phyloP scores from a whole-genome alignment of 2,797 vertebrate genomes.

The Falco novaeseelandiae region DNA sequence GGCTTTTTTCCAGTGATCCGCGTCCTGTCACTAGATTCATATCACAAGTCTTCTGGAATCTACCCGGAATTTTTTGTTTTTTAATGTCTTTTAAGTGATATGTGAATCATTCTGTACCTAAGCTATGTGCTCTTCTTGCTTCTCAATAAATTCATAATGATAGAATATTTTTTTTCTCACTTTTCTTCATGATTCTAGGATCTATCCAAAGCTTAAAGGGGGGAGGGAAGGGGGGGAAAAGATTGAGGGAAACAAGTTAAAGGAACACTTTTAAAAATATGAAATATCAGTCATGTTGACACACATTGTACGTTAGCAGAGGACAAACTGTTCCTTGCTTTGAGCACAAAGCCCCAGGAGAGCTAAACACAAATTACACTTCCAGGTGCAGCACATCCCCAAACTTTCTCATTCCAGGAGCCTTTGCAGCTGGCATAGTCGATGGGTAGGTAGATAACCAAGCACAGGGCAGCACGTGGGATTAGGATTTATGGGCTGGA shows the following conservation, averaged over 20 bases:
- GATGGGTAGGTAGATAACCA: neutral
- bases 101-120: neutral
- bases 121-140: neutral
- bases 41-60: neutral
- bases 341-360: neutral
- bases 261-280: neutral
- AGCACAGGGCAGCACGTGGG: neutral
- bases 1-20: neutral
- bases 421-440: neutral
- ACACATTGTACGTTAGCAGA: neutral
- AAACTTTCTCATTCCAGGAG: neutral
- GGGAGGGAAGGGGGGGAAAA: neutral
- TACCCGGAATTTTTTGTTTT: neutral
- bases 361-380: neutral
- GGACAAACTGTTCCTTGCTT: neutral
- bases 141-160: conserved; percentile 45
- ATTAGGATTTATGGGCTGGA: neutral
- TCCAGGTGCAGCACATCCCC: neutral
- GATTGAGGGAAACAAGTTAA: neutral
- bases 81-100: neutral
- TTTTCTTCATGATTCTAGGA: neutral
- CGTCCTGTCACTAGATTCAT: neutral
- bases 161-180: neutral
- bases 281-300: neutral
- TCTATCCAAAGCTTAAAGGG: neutral